Conservation (phyloP, 2,888 invertebrate species). For the Germaria angustata region DNA sequence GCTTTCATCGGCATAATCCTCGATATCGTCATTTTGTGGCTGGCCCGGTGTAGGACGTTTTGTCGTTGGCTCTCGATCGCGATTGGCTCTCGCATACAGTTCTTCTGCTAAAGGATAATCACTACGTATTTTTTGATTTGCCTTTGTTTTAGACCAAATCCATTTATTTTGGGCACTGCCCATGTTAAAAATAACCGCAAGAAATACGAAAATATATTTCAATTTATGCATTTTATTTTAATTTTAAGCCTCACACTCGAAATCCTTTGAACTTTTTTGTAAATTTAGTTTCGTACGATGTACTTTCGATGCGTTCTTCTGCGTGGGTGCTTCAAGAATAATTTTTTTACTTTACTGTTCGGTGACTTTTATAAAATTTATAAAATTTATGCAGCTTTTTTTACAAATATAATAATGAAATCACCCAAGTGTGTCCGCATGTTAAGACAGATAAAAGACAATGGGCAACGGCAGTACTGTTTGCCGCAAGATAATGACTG, state of each 20-base stretch:
- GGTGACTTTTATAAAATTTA: conserved; percentile 62
- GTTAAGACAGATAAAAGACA: conserved; percentile 39
- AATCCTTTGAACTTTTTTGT: conserved; percentile 19
- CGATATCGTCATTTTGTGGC: conserved; percentile 76
- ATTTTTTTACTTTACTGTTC: conserved; percentile 66
- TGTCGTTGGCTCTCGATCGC: conserved; percentile 76
- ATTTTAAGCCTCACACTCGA: not conserved
- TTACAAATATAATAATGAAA: conserved; percentile 54
- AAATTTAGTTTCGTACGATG: conserved; percentile 17
- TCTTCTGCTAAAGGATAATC: conserved; percentile 55
- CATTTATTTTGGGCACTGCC: conserved; percentile 73
- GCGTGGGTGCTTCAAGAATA: conserved; percentile 72
- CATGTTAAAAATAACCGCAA: conserved; percentile 31
- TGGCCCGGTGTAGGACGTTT: conserved; percentile 73
- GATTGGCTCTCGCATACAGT: conserved; percentile 65
- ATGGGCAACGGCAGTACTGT: conserved; percentile 15
- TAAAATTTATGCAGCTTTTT: conserved; percentile 34
- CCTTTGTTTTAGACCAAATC: conserved; percentile 74
- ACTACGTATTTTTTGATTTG: conserved; percentile 66
- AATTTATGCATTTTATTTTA: conserved; percentile 29
- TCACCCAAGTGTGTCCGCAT: conserved; percentile 73
- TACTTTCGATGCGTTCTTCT: conserved; percentile 49
- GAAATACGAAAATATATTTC: conserved; percentile 11
- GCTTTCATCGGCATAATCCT: conserved; percentile 73
- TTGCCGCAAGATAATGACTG: conserved; percentile 15